These are phyloP conservation scores for Paramacrobiotus metropolitanus DNA, from an alignment of 1,140 invertebrate genomes.

Conservation along the genomic window DNA sequence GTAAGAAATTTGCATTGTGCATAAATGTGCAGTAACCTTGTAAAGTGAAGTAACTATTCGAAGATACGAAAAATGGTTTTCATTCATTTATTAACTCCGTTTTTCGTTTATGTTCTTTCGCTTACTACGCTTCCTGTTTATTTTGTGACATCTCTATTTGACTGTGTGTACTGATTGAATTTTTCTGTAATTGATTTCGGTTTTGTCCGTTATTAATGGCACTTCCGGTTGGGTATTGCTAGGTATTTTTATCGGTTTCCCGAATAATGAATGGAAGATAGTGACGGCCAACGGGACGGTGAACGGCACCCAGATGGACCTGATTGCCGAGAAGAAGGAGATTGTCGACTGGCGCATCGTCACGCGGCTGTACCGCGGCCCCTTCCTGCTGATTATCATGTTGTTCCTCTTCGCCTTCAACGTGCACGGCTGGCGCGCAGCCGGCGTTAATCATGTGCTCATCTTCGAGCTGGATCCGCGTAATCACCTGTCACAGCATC, in stretches of 20 bases:
- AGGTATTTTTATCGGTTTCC: slow-evolving; percentile 4
- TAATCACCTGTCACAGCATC: slow-evolving; percentile 78
- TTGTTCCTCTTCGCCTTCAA: slow-evolving; percentile 90
- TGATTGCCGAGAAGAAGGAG: background rate
- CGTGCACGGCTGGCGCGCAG: slow-evolving; percentile 83
- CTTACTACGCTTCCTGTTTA: slow-evolving; percentile 13
- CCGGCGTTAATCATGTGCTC: slow-evolving; percentile 93
- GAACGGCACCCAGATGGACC: background rate
- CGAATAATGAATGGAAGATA: background rate
- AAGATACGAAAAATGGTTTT: too few species aligned
- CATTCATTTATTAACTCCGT: too few species aligned
- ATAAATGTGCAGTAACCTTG: too few species aligned
- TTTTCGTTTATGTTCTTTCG: too few species aligned
- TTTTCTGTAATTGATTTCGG: too few species aligned
- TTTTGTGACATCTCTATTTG: too few species aligned
- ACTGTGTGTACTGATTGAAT: too few species aligned
- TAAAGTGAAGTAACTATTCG: too few species aligned
- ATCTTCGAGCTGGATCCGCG: slow-evolving; percentile 96
- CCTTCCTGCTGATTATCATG: slow-evolving; percentile 72
- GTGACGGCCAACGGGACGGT: background rate
- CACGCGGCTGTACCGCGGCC: slow-evolving; percentile 66
- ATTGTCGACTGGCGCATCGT: slow-evolving; percentile 41
- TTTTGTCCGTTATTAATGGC: too few species aligned
- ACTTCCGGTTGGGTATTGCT: too few species aligned
- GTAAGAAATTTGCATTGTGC: too few species aligned